Percentiles rank a stretch among this genome's conserved stretches.
Conservation (phyloP, 2,888 invertebrate species). For the Caenorhabditis sp. region DNA sequence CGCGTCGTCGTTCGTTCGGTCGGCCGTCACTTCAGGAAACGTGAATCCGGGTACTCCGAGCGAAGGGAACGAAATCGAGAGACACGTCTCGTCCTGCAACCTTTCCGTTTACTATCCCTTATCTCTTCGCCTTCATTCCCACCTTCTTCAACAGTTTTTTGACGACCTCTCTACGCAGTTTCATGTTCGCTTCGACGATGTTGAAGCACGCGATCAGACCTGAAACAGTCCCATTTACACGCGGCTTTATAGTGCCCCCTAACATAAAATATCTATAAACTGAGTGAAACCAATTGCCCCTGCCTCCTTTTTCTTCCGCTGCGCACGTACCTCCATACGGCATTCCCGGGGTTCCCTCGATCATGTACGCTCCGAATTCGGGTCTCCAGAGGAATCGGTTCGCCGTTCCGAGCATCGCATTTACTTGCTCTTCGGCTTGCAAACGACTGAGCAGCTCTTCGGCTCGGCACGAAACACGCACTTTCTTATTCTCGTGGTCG, state of each 20-base stretch:
- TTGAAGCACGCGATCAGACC: conserved; percentile 93
- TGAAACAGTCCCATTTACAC: conserved; percentile 44
- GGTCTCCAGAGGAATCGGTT: conserved; percentile 88
- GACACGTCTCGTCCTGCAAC: conserved; percentile 86
- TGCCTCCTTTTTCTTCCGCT: not conserved
- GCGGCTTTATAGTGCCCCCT: conserved; percentile 1
- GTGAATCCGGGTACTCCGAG: conserved; percentile 93
- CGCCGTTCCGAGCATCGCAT: conserved; percentile 75
- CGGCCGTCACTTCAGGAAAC: conserved; percentile 84
- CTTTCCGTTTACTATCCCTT: not conserved
- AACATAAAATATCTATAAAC: not conserved
- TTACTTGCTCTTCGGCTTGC: conserved; percentile 82
- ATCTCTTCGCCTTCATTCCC: not conserved
- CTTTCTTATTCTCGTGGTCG: conserved; percentile 86
- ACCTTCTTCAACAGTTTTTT: conserved; percentile 73
- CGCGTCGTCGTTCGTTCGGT: conserved; percentile 85
- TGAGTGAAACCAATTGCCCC: conserved; percentile 11
- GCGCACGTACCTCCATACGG: conserved; percentile 76
- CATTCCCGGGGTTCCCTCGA: conserved; percentile 93
- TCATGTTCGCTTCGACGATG: conserved; percentile 98
- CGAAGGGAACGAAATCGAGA: conserved; percentile 93
- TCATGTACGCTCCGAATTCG: conserved; percentile 98
- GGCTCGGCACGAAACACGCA: conserved; percentile 89
- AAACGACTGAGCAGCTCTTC: conserved; percentile 86
- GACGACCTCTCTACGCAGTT: conserved; percentile 85